These are phyloP conservation scores for Xyliphius kryptos DNA, from an alignment of 2,113 vertebrate species.

Conservation along the genomic window DNA sequence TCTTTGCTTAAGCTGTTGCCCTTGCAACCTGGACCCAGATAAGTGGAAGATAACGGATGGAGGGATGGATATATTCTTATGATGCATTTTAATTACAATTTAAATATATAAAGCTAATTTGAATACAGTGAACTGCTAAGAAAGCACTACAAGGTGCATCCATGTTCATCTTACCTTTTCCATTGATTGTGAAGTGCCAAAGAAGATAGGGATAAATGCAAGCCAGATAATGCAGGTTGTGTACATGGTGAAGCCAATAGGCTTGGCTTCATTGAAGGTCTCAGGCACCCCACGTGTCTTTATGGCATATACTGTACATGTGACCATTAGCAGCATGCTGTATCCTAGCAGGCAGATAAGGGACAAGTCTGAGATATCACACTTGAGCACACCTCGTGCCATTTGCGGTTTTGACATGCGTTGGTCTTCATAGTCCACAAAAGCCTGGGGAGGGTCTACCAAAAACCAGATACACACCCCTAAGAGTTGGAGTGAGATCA, in stretches of 20 bases:
- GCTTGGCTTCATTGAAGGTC: constrained; percentile 98
- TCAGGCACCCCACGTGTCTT: constrained; percentile 92
- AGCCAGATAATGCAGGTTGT: constrained; percentile 73
- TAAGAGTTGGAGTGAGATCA: constrained; percentile 66
- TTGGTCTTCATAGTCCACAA: constrained; percentile 68
- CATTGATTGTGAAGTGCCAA: constrained; percentile 90
- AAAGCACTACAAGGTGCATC: too few relatives aligned
- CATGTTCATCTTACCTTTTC: constrained; percentile 70
- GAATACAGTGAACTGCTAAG: too few relatives aligned
- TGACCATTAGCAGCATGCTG: constrained; percentile 99
- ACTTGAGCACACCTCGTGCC: constrained; percentile 66
- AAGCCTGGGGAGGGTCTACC: constrained; percentile 61
- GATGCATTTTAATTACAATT: too few relatives aligned
- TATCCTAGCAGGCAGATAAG: constrained; percentile 94
- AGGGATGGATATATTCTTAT: too few relatives aligned
- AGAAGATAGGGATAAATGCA: constrained; percentile 92
- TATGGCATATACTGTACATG: constrained; percentile 84
- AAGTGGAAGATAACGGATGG: too few relatives aligned
- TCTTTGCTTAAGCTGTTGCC: too few relatives aligned
- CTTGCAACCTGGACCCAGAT: too few relatives aligned
- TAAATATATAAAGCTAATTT: too few relatives aligned
- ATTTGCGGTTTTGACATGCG: constrained; percentile 56
- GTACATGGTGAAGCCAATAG: constrained; percentile 85
- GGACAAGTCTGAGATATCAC: constrained; percentile 70
- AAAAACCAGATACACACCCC: constrained; percentile 69